Evolutionary conservation across 2,888 invertebrate species (phyloP).

Genomic region (Agrochola circellaris): DNA sequence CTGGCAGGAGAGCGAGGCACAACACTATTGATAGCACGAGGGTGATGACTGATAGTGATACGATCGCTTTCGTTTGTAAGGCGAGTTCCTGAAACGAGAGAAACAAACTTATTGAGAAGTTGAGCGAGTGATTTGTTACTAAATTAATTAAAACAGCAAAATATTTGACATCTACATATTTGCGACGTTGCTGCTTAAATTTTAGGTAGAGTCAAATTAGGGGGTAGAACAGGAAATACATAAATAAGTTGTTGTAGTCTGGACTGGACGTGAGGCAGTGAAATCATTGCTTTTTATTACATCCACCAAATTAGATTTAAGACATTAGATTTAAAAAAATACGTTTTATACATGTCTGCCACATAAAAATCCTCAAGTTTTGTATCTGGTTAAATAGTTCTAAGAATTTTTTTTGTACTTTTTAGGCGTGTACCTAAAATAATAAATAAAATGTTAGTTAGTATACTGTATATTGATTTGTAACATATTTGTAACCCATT

Average conservation of each 20-base stretch:
- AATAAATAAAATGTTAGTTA: neutral
- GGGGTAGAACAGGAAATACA: too few relatives aligned
- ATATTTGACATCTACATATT: too few relatives aligned
- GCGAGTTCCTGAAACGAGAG: slow-evolving; percentile 89
- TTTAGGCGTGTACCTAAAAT: neutral
- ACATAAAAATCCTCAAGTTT: too few relatives aligned
- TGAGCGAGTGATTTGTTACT: neutral
- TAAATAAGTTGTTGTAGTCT: neutral
- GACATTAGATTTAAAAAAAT: neutral
- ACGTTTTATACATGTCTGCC: too few relatives aligned
- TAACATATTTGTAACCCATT: slow-evolving; percentile 8
- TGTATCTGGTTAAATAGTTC: neutral
- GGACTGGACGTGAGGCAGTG: neutral
- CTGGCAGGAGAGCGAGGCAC: slow-evolving; percentile 89
- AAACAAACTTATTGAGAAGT: neutral
- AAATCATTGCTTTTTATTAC: neutral
- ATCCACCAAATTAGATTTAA: neutral
- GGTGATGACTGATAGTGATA: slow-evolving; percentile 89
- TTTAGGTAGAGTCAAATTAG: too few relatives aligned
- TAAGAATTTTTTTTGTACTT: neutral
- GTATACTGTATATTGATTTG: neutral
- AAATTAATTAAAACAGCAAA: too few relatives aligned
- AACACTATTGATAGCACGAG: slow-evolving; percentile 88
- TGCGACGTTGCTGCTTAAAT: too few relatives aligned
- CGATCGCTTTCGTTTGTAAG: slow-evolving; percentile 83